Conservation (phyloP, 2,113 vertebrate genomes). For the Rhinoderma darwinii region DNA sequence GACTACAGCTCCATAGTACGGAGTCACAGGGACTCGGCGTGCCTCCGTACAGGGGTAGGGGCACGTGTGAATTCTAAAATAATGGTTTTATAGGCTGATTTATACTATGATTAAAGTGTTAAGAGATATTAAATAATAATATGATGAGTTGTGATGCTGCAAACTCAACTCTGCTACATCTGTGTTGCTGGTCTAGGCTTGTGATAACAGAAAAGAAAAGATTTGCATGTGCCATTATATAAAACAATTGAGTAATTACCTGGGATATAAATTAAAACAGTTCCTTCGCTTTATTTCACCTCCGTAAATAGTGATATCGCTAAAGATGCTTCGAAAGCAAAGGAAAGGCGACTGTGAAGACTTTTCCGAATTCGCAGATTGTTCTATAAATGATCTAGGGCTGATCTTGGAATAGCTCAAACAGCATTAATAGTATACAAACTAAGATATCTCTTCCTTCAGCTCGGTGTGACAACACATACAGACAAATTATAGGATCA, state of each 20-base stretch:
- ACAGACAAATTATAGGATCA: conserved; percentile 17
- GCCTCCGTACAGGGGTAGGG: no score
- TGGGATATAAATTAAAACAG: neutral
- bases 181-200: neutral
- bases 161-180: neutral
- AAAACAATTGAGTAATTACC: conserved; percentile 1
- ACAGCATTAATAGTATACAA: conserved; percentile 13
- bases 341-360: neutral
- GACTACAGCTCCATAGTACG: neutral
- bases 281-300: conserved; percentile 32
- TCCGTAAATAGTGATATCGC: conserved; percentile 30
- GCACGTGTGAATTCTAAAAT: no score
- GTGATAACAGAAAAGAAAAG: neutral
- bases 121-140: no score
- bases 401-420: neutral
- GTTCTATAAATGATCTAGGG: neutral
- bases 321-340: conserved; percentile 9
- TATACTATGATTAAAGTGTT: no score
- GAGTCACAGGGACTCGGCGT: neutral
- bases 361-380: conserved; percentile 5
- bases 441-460: conserved; percentile 11
- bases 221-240: neutral
- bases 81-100: no score
- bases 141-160: no score
- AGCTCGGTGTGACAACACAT: conserved; percentile 4